Percentiles rank a stretch among this genome's conserved stretches.
These are phyloP conservation scores for Synergus japonicus DNA, from an alignment of 2,888 invertebrate species.

Conservation along the genomic window DNA sequence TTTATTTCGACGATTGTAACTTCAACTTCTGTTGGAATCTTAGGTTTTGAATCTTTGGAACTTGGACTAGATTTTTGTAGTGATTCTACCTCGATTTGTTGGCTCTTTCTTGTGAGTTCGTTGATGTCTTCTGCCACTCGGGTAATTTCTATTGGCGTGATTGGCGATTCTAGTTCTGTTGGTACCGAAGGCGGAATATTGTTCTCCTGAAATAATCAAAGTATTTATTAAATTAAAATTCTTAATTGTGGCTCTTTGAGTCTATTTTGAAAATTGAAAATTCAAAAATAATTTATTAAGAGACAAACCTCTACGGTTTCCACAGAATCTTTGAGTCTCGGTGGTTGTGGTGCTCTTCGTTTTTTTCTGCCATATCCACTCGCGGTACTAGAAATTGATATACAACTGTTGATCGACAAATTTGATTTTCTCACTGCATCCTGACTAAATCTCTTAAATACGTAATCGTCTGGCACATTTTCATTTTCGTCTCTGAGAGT, in stretches of 20 bases:
- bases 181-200: constrained; percentile 4
- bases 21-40: constrained; percentile 71
- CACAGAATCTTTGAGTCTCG: constrained; percentile 64
- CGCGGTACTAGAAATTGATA: constrained; percentile 75
- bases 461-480: constrained; percentile 67
- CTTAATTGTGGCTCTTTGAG: not conserved
- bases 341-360: constrained; percentile 82
- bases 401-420: constrained; percentile 72
- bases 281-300: not conserved
- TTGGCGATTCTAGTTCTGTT: constrained; percentile 55
- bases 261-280: not conserved
- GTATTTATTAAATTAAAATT: not conserved
- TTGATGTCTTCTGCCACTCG: constrained; percentile 65
- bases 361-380: constrained; percentile 82
- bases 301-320: constrained; percentile 61
- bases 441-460: constrained; percentile 69
- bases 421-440: constrained; percentile 71
- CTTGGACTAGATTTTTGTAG: constrained; percentile 25
- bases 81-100: constrained; percentile 40
- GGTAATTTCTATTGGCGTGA: constrained; percentile 60
- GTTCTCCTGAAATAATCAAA: constrained; percentile 52
- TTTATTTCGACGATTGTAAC: constrained; percentile 75
- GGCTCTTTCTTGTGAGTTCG: constrained; percentile 63
- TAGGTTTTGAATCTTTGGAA: constrained; percentile 55
- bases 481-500: constrained; percentile 69